These are phyloP conservation scores for Heterodera carotae DNA, from an alignment of 1,140 invertebrate species.

Conservation along the genomic window DNA sequence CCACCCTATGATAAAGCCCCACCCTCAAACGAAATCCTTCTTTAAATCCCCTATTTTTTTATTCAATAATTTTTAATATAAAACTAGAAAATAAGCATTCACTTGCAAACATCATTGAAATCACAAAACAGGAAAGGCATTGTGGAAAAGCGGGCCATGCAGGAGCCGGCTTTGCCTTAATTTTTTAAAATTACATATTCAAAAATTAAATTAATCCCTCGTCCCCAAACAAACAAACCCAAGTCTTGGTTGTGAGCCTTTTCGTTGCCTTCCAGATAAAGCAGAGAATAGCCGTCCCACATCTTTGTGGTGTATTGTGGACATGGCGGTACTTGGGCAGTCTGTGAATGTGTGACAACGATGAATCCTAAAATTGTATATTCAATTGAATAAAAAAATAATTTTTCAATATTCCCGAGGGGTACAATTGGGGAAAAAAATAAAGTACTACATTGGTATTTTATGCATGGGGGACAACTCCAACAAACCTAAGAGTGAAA, in stretches of 20 bases:
- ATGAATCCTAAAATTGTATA: conserved; percentile 74
- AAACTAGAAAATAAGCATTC: background rate
- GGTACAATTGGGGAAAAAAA: too few species aligned
- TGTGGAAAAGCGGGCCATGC: conserved; percentile 87
- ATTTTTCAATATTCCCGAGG: too few species aligned
- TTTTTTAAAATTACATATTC: background rate
- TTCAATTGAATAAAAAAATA: too few species aligned
- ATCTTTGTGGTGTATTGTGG: conserved; percentile 79
- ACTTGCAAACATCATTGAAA: conserved; percentile 89
- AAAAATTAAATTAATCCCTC: background rate
- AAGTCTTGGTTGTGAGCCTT: conserved; percentile 94
- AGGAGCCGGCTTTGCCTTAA: conserved; percentile 79
- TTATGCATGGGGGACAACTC: too few species aligned
- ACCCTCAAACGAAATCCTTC: too few species aligned
- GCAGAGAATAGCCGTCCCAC: conserved; percentile 93
- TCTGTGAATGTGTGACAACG: conserved; percentile 88
- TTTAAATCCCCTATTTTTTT: too few species aligned
- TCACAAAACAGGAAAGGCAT: conserved; percentile 98
- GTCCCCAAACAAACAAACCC: conserved; percentile 67
- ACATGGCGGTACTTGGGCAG: conserved; percentile 78
- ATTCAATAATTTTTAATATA: too few species aligned
- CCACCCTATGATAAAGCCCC: too few species aligned
- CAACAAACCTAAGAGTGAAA: too few species aligned
- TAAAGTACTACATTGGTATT: too few species aligned
- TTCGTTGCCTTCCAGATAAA: conserved; percentile 94